Conservation (phyloP, 1,140 invertebrate species). For the Drosophila cardini region DNA sequence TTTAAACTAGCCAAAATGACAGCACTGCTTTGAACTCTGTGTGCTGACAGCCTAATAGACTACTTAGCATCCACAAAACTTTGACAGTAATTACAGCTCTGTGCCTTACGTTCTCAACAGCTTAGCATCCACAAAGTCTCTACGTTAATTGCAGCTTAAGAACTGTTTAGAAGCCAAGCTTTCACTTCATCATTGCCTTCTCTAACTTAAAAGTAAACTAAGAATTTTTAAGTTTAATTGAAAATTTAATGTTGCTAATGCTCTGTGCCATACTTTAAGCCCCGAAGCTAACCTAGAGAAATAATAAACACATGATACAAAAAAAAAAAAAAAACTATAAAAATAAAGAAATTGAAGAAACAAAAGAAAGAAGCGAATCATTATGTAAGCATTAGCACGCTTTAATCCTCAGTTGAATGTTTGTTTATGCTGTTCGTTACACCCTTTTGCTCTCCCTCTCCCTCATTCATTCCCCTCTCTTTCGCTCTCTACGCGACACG, state of each 20-base stretch:
- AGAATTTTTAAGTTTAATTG: neutral
- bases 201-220: neutral
- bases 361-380: slow-evolving; percentile 44
- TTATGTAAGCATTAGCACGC: slow-evolving; percentile 77
- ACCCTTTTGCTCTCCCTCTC: slow-evolving; percentile 4
- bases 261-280: neutral
- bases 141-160: neutral
- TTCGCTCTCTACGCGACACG: slow-evolving; percentile 18
- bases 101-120: neutral
- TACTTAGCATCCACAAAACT: too few relatives aligned
- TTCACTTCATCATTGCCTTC: neutral
- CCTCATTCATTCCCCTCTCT: neutral
- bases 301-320: slow-evolving; percentile 2
- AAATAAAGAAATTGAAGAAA: slow-evolving; percentile 16
- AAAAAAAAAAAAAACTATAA: slow-evolving; percentile 17
- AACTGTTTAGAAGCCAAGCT: neutral
- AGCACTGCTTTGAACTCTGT: too few relatives aligned
- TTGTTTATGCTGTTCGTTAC: slow-evolving; percentile 8
- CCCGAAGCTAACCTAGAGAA: neutral
- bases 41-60: too few relatives aligned
- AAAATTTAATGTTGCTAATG: neutral
- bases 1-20: too few relatives aligned
- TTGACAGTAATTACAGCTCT: too few relatives aligned
- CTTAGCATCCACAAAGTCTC: neutral
- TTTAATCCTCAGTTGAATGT: slow-evolving; percentile 50